These are phyloP conservation scores for Notoglanidium macrostoma DNA, from an alignment of 2,797 vertebrate species.

Conservation along the genomic window DNA sequence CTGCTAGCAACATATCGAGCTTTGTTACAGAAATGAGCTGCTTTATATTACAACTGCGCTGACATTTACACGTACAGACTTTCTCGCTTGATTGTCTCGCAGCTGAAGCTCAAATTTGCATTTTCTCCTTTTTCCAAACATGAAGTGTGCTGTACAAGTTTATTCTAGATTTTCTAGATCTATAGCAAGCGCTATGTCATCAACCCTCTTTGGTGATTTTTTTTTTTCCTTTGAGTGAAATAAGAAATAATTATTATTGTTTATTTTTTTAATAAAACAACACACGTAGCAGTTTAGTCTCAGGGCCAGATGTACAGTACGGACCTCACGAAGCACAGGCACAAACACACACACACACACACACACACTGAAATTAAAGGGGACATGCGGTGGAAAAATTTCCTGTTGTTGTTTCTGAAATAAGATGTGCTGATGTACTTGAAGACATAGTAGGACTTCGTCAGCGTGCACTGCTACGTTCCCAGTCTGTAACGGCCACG, in stretches of 20 bases:
- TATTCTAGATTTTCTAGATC: background rate
- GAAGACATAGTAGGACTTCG: too few species aligned
- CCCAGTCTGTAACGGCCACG: too few species aligned
- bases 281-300: background rate
- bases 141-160: background rate
- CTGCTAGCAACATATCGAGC: background rate
- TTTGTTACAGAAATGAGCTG: background rate
- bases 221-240: background rate
- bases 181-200: background rate
- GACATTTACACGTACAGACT: background rate
- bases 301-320: background rate
- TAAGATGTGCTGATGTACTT: too few species aligned
- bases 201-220: too few species aligned
- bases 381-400: background rate
- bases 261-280: background rate
- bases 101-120: background rate
- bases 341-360: background rate
- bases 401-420: too few species aligned
- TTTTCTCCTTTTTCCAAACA: background rate
- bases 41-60: conserved; percentile 3
- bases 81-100: background rate
- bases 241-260: too few species aligned
- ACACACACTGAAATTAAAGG: background rate
- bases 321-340: background rate
- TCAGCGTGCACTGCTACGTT: too few species aligned